A percentile compares a stretch with the other conserved stretches of the same genome.
These are phyloP conservation scores for Cylindroiulus punctatus DNA, from an alignment of 2,888 invertebrate genomes.

Conservation along the genomic window DNA sequence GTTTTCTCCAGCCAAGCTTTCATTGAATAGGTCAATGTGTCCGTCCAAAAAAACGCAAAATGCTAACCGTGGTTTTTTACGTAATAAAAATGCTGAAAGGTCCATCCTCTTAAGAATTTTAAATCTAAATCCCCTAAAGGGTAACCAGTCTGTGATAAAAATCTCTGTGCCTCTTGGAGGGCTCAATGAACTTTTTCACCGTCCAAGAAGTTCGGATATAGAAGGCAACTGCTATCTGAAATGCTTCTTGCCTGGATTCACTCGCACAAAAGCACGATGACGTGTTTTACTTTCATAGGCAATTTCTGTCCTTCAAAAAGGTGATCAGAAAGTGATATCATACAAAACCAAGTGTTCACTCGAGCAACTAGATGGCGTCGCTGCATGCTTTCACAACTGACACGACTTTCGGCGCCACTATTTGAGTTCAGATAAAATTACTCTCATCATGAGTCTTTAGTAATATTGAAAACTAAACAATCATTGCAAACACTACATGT, in stretches of 20 bases:
- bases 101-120: slow-evolving; percentile 44
- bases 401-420: neutral
- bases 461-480: too few species aligned
- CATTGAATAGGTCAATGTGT: slow-evolving; percentile 41
- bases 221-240: neutral
- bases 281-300: neutral
- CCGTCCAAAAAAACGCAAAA: neutral
- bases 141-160: slow-evolving; percentile 42
- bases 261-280: neutral
- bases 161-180: slow-evolving; percentile 35
- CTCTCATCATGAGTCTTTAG: too few species aligned
- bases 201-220: neutral
- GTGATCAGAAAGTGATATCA: neutral
- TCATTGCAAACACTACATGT: too few species aligned
- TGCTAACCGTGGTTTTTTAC: slow-evolving; percentile 13
- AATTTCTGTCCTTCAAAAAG: neutral
- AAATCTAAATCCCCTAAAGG: slow-evolving; percentile 42
- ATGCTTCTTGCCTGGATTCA: neutral
- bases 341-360: neutral
- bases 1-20: neutral
- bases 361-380: neutral
- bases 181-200: slow-evolving; percentile 40
- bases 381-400: neutral
- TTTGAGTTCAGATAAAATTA: neutral
- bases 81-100: slow-evolving; percentile 38